These are phyloP conservation scores for Notoglanidium macrostoma DNA, from an alignment of 2,797 vertebrate genomes.

Conservation along the genomic window DNA sequence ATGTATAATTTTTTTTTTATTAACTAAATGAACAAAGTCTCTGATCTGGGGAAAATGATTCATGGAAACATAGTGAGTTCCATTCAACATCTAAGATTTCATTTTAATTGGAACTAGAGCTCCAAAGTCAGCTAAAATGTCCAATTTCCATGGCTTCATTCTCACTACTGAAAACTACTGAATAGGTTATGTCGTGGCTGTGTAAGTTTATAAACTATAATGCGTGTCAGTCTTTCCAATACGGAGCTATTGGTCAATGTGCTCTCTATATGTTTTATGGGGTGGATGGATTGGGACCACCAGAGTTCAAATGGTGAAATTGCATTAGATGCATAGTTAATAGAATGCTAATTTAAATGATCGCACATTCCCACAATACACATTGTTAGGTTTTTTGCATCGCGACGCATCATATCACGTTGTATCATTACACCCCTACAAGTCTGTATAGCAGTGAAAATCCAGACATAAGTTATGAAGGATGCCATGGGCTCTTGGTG, in stretches of 20 bases:
- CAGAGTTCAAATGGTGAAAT: neutral
- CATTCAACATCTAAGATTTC: no score
- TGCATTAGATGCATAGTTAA: neutral
- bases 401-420: no score
- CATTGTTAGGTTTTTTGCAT: neutral
- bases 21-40: neutral
- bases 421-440: neutral
- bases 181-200: neutral
- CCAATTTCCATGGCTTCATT: neutral
- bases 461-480: neutral
- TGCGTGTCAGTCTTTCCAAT: neutral
- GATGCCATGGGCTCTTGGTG: conserved; percentile 31
- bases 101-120: neutral
- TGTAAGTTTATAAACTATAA: neutral
- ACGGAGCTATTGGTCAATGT: neutral
- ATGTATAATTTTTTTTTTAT: no score
- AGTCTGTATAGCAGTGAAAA: neutral
- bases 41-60: neutral
- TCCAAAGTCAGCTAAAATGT: neutral
- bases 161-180: neutral
- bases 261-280: neutral
- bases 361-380: neutral
- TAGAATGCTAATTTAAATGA: neutral
- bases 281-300: neutral
- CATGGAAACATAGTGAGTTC: neutral